Conservation (phyloP, 1,140 invertebrate species). For the Drosophila pruinosa region DNA sequence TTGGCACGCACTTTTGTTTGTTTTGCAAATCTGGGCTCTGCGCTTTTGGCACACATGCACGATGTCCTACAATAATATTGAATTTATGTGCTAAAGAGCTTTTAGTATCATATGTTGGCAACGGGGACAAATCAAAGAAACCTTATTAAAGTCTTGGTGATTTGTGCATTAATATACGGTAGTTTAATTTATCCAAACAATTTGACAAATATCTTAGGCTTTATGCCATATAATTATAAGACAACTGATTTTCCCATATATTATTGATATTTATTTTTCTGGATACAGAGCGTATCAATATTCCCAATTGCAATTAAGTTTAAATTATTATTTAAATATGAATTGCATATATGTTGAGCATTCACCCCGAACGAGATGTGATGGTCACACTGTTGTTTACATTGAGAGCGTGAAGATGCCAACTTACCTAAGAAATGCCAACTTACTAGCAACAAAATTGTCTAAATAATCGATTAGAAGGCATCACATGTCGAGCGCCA, state of each 20-base stretch:
- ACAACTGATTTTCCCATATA: too few species aligned
- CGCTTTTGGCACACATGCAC: constrained; percentile 22
- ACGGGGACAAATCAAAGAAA: not conserved
- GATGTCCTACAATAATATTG: constrained; percentile 31
- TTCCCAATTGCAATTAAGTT: too few species aligned
- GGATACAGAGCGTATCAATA: too few species aligned
- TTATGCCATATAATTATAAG: too few species aligned
- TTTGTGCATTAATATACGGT: not conserved
- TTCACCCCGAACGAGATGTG: not conserved
- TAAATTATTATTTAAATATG: too few species aligned
- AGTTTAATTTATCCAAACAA: too few species aligned
- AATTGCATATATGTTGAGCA: not conserved
- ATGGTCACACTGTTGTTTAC: constrained; percentile 29
- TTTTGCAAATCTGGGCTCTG: constrained; percentile 45
- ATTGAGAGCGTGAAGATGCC: not conserved
- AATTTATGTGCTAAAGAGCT: not conserved
- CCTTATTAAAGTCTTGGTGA: not conserved
- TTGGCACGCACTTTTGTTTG: constrained; percentile 51
- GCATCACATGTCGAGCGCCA: constrained; percentile 52
- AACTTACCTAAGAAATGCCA: constrained; percentile 14
- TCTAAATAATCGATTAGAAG: constrained; percentile 35
- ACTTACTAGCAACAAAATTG: constrained; percentile 17
- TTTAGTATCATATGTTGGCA: not conserved
- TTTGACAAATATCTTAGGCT: too few species aligned
- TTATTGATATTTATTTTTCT: too few species aligned